These are phyloP conservation scores for Melanophora roralis DNA, from an alignment of 2,888 invertebrate genomes.

Conservation along the genomic window DNA sequence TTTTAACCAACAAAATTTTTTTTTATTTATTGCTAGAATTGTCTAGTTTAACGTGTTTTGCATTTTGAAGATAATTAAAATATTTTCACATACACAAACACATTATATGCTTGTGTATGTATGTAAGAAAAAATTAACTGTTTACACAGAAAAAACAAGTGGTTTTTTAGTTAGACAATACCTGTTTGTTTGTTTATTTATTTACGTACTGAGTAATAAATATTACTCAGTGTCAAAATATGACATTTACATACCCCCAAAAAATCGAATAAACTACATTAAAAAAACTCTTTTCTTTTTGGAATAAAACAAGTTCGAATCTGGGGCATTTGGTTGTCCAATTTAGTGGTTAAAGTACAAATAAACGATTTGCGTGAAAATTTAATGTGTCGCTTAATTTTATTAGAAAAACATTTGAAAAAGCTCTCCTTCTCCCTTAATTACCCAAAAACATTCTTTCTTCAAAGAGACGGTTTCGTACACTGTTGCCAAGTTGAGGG, in stretches of 20 bases:
- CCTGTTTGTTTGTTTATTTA: background rate
- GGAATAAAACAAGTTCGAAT: too few species aligned
- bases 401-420: too few species aligned
- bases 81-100: background rate
- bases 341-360: too few species aligned
- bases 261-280: too few species aligned
- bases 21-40: background rate
- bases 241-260: slow-evolving; percentile 11
- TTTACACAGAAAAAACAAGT: background rate
- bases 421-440: too few species aligned
- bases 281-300: background rate
- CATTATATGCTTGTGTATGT: too few species aligned
- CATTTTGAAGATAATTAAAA: slow-evolving; percentile 37
- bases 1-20: background rate
- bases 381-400: too few species aligned
- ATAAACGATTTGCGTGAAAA: too few species aligned
- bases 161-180: slow-evolving; percentile 15
- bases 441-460: too few species aligned
- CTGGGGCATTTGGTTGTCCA: too few species aligned
- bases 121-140: slow-evolving; percentile 2
- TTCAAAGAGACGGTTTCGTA: too few species aligned
- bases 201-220: slow-evolving; percentile 18
- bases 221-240: slow-evolving; percentile 43
- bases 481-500: too few species aligned
- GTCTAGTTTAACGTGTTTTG: slow-evolving; percentile 37